Percentiles rank a stretch among this genome's conserved stretches.
Evolutionary conservation across 2,113 vertebrate species (phyloP).

Genomic region (Anseranas semipalmata): DNA sequence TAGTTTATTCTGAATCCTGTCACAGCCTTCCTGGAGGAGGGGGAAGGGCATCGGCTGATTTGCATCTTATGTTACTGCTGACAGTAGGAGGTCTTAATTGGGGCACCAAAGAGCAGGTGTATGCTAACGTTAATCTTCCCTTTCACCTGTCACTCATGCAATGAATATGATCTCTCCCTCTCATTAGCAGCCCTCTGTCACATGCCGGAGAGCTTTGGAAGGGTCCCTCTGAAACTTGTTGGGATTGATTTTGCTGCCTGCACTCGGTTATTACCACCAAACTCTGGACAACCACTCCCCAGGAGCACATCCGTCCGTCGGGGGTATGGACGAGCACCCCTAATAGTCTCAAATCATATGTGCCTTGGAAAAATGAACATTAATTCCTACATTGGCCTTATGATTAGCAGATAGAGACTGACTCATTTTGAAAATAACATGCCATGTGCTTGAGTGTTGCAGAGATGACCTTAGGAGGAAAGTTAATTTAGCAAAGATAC

Average conservation of each 20-base stretch:
- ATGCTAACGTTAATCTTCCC: conserved; percentile 66
- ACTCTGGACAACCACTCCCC: conserved; percentile 59
- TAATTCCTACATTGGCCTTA: neutral
- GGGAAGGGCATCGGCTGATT: conserved; percentile 42
- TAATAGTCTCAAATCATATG: conserved; percentile 42
- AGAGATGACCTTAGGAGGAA: conserved; percentile 42
- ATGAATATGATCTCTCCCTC: conserved; percentile 67
- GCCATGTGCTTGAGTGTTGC: neutral
- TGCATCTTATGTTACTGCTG: conserved; percentile 70
- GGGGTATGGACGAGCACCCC: conserved; percentile 3
- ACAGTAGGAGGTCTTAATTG: conserved; percentile 79
- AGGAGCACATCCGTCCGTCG: conserved; percentile 1
- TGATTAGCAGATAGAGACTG: conserved; percentile 1
- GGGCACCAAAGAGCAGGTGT: conserved; percentile 79
- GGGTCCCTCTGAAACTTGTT: conserved; percentile 80
- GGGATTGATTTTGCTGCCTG: conserved; percentile 80
- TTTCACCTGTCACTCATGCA: conserved; percentile 80
- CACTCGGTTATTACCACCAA: conserved; percentile 73
- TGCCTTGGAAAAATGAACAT: conserved; percentile 20
- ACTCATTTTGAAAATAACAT: neutral
- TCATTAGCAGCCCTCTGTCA: conserved; percentile 82
- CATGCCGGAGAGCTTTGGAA: conserved; percentile 58
- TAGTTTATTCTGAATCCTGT: conserved; percentile 30
- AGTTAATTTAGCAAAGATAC: conserved; percentile 36
- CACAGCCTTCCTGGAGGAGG: neutral